A percentile compares a stretch with the other conserved stretches of the same genome.
Conservation (phyloP, 2,113 vertebrate species). For the Crypturellus undulatus region DNA sequence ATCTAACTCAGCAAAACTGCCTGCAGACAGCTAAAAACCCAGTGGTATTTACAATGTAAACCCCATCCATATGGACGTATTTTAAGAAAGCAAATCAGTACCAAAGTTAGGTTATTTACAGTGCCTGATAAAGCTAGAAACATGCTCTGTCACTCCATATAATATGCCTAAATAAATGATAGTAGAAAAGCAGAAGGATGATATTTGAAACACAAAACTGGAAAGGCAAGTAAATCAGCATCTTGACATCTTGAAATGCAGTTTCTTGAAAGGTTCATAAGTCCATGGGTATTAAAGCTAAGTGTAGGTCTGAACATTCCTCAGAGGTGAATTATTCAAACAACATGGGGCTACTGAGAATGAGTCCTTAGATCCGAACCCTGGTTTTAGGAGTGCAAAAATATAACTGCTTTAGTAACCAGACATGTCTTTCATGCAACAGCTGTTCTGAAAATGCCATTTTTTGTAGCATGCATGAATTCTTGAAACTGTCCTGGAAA, state of each 20-base stretch:
- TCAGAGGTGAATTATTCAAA: slow-evolving; percentile 48
- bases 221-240: slow-evolving; percentile 18
- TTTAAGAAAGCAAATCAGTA: slow-evolving; percentile 24
- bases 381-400: slow-evolving; percentile 39
- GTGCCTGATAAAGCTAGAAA: background rate
- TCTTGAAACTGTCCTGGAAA: background rate
- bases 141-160: background rate
- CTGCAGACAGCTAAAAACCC: background rate
- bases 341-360: background rate
- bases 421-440: background rate
- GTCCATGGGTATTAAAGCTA: slow-evolving; percentile 7
- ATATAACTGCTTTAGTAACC: background rate
- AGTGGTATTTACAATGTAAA: background rate
- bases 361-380: background rate
- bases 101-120: slow-evolving; percentile 35
- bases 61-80: background rate
- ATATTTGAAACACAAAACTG: slow-evolving; percentile 46
- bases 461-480: background rate
- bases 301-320: slow-evolving; percentile 47
- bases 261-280: slow-evolving; percentile 48
- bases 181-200: slow-evolving; percentile 15
- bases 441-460: background rate
- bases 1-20: background rate
- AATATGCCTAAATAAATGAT: slow-evolving; percentile 39
- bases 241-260: slow-evolving; percentile 22